A percentile compares a stretch with the other conserved stretches of the same genome.
Evolutionary conservation across 2,888 invertebrate genomes (phyloP).

Genomic region (Cybosia mesomella): DNA sequence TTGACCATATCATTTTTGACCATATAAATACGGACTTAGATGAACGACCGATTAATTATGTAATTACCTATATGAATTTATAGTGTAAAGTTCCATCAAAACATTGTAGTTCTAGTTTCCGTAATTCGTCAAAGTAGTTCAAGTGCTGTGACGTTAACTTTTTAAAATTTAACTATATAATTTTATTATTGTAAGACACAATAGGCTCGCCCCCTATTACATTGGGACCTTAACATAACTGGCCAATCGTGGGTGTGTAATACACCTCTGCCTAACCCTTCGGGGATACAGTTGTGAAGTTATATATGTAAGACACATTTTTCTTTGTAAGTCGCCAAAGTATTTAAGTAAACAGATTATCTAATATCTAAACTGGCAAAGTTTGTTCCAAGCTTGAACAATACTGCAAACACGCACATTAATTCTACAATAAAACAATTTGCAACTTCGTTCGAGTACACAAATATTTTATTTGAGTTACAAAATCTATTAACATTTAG

Average conservation of each 20-base stretch:
- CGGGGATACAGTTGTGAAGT: no score
- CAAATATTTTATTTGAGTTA: slow-evolving; percentile 30
- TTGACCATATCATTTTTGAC: no score
- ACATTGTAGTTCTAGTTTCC: no score
- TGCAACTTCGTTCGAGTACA: slow-evolving; percentile 16
- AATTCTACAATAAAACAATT: slow-evolving; percentile 18
- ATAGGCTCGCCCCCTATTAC: no score
- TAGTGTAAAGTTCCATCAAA: no score
- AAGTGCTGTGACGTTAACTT: not conserved
- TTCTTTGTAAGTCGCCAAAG: slow-evolving; percentile 8
- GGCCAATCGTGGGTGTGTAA: no score
- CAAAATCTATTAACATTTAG: slow-evolving; percentile 22
- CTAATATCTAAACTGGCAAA: slow-evolving; percentile 11
- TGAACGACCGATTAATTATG: no score
- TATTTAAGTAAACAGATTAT: slow-evolving; percentile 12
- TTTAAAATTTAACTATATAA: not conserved
- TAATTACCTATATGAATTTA: no score
- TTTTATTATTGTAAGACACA: no score
- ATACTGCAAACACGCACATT: slow-evolving; percentile 12
- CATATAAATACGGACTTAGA: no score
- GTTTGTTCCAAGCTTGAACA: slow-evolving; percentile 11
- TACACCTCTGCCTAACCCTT: no score
- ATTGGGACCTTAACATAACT: no score
- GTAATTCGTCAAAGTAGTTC: not conserved
- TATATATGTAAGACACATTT: slow-evolving; percentile 1